A percentile compares a stretch with the other conserved stretches of the same genome.
phyloP scores from a whole-genome alignment of 2,113 vertebrate genomes.

The Cromileptes altivelis region DNA sequence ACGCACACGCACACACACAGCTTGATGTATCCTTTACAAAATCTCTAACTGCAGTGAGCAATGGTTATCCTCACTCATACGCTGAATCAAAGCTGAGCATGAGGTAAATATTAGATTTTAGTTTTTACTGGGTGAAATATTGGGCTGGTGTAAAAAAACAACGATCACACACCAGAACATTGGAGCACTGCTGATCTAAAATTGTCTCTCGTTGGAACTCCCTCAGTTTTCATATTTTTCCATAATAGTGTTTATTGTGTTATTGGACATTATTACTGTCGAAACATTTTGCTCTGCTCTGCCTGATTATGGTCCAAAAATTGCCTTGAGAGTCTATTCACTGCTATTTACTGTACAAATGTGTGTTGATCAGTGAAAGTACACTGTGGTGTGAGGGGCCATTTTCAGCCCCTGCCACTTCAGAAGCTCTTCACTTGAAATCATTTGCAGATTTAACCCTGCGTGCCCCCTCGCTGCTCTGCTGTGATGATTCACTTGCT shows the following conservation, averaged over 20 bases:
- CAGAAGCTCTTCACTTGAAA: constrained; percentile 38
- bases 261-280: constrained; percentile 50
- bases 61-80: constrained; percentile 9
- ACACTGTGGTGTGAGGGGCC: constrained; percentile 31
- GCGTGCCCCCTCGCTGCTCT: background rate
- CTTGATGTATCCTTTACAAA: constrained; percentile 41
- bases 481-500: constrained; percentile 25
- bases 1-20: background rate
- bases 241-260: constrained; percentile 25
- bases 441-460: constrained; percentile 45
- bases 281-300: constrained; percentile 37
- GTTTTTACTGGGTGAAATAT: constrained; percentile 42
- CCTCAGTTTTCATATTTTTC: constrained; percentile 46
- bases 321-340: constrained; percentile 50
- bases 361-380: constrained; percentile 55
- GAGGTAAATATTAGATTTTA: constrained; percentile 52
- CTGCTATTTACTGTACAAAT: constrained; percentile 59
- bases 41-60: constrained; percentile 41
- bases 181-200: constrained; percentile 8
- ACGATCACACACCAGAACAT: constrained; percentile 3
- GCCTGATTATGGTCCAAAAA: constrained; percentile 58
- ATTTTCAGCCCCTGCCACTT: constrained; percentile 38
- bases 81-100: constrained; percentile 29
- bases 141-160: background rate
- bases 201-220: constrained; percentile 38